Evolutionary conservation across 2,888 invertebrate species (phyloP).

Genomic region (Petrolisthes manimaculis): DNA sequence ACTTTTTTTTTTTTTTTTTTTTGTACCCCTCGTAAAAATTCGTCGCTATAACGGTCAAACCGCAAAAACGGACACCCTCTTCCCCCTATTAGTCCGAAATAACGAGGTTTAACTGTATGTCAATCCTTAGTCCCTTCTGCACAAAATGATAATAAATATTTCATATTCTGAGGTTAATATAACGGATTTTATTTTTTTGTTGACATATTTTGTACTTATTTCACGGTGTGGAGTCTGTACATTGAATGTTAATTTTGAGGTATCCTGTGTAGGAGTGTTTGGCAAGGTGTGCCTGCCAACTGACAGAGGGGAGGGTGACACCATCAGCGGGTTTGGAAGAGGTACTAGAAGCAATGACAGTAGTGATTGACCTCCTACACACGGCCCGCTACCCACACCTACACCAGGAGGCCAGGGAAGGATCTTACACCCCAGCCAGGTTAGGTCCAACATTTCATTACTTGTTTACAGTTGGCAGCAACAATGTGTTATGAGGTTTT

Average conservation of each 20-base stretch:
- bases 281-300: conserved; percentile 33
- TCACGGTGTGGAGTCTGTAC: background rate
- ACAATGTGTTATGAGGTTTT: too few species aligned
- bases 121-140: too few species aligned
- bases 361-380: conserved; percentile 51
- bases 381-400: conserved; percentile 51
- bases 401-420: conserved; percentile 45
- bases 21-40: too few species aligned
- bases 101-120: too few species aligned
- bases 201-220: background rate
- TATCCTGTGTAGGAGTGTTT: conserved; percentile 21
- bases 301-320: conserved; percentile 38
- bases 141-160: too few species aligned
- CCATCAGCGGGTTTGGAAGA: conserved; percentile 36
- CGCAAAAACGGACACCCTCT: too few species aligned
- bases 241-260: background rate
- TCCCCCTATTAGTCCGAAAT: too few species aligned
- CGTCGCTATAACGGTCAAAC: too few species aligned
- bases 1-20: too few species aligned
- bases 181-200: background rate
- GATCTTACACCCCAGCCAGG: conserved; percentile 53
- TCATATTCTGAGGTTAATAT: too few species aligned
- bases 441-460: background rate
- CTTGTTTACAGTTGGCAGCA: background rate
- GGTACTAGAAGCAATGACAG: conserved; percentile 34